A percentile compares a stretch with the other conserved stretches of the same genome.
Evolutionary conservation across 2,888 invertebrate species (phyloP).

Genomic region (Leptinotarsa haldemani): DNA sequence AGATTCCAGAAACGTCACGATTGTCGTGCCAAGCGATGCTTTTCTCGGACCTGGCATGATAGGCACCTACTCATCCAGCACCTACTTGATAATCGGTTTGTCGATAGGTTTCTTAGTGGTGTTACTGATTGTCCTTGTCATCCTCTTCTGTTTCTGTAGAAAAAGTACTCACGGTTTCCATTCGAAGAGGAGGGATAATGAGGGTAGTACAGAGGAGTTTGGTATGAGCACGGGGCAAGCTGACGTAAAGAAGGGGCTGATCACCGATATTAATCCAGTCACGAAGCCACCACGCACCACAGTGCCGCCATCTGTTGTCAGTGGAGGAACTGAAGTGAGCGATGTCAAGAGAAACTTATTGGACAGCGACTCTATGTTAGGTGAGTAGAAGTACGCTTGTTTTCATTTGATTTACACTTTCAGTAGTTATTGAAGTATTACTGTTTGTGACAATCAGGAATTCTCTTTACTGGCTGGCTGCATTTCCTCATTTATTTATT

Average conservation of each 20-base stretch:
- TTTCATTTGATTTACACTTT: not conserved
- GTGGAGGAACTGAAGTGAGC: conserved; percentile 83
- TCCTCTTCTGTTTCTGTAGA: conserved; percentile 63
- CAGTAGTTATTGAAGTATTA: no score
- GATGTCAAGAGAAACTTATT: conserved; percentile 84
- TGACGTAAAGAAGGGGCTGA: conserved; percentile 87
- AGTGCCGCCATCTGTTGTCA: conserved; percentile 78
- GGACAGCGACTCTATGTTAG: conserved; percentile 82
- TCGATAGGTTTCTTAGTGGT: conserved; percentile 66
- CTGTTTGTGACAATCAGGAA: no score
- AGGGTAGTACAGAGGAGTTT: conserved; percentile 64
- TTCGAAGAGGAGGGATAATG: conserved; percentile 57
- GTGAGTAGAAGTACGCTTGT: conserved; percentile 49
- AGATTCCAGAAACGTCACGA: conserved; percentile 79
- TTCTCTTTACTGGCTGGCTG: no score
- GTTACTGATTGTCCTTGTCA: conserved; percentile 66
- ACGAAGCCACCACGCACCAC: conserved; percentile 85
- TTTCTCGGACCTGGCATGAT: conserved; percentile 56
- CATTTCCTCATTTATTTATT: no score
- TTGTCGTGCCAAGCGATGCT: conserved; percentile 64
- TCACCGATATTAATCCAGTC: conserved; percentile 86
- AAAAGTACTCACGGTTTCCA: conserved; percentile 50
- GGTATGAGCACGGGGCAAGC: conserved; percentile 81
- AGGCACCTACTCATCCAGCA: conserved; percentile 57
- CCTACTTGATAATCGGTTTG: conserved; percentile 67